Evolutionary conservation across 2,797 vertebrate species (phyloP).

Genomic region (Eurystomus glaucurus): DNA sequence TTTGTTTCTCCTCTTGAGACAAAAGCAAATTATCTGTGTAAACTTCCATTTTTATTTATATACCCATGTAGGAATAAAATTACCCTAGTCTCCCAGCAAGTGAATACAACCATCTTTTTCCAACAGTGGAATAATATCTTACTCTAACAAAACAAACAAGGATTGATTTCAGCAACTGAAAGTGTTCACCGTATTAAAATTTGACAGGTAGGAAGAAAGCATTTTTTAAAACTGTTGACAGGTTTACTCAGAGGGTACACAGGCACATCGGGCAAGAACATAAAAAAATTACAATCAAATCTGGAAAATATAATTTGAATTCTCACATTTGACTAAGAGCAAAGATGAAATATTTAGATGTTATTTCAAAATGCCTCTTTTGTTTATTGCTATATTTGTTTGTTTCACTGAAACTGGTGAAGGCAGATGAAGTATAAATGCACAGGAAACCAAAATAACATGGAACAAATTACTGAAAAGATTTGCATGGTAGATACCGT

Average conservation of each 20-base stretch:
- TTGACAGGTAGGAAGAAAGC: neutral
- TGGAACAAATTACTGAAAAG: neutral
- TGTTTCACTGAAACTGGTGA: neutral
- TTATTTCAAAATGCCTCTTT: neutral
- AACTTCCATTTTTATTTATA: neutral
- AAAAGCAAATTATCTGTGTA: neutral
- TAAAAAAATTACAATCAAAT: neutral
- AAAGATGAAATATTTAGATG: constrained; percentile 26
- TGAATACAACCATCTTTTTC: neutral
- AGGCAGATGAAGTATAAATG: neutral
- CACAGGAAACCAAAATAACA: neutral
- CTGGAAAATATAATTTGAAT: neutral
- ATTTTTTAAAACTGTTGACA: constrained; percentile 17
- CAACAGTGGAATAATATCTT: neutral
- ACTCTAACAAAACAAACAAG: neutral
- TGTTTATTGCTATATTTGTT: neutral
- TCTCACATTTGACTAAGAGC: neutral
- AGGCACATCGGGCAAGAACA: neutral
- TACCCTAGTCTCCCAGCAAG: neutral
- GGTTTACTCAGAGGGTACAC: neutral
- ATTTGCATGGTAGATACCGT: neutral
- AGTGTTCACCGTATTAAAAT: neutral
- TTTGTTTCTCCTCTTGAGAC: neutral
- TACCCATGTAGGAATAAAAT: neutral
- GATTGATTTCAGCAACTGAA: neutral